phyloP scores from a whole-genome alignment of 1,140 invertebrate genomes.

The Drosophila rufa region DNA sequence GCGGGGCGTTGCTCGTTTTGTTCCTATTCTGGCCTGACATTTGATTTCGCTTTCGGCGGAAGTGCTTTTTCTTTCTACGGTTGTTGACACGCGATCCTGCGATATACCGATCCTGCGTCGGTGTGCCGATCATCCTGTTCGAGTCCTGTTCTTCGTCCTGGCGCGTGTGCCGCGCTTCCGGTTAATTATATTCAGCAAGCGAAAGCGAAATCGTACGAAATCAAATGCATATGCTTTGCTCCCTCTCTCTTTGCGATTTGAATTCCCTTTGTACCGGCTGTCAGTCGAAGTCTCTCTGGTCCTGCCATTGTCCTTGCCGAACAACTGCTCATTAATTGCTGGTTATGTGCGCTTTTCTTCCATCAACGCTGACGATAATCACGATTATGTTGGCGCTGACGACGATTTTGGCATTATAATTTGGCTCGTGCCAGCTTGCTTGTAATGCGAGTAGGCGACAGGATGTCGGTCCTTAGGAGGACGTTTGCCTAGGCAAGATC shows the following conservation, averaged over 20 bases:
- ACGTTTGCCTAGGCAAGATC: conserved; percentile 4
- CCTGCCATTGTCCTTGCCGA: conserved; percentile 59
- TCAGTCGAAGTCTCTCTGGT: conserved; percentile 39
- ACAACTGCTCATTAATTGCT: conserved; percentile 81
- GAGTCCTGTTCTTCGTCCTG: conserved; percentile 56
- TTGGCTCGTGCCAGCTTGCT: conserved; percentile 72
- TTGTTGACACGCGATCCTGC: conserved; percentile 81
- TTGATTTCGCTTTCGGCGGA: conserved; percentile 83
- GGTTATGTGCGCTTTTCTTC: conserved; percentile 66
- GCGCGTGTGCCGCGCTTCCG: conserved; percentile 75
- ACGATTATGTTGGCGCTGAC: conserved; percentile 11
- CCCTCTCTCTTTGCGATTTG: conserved; percentile 17
- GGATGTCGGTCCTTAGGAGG: conserved; percentile 22
- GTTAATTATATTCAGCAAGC: conserved; percentile 77
- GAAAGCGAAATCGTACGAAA: conserved; percentile 75
- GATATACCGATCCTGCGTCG: conserved; percentile 41
- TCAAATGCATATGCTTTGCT: conserved; percentile 71
- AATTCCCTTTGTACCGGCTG: conserved; percentile 33
- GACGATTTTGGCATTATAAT: conserved; percentile 50
- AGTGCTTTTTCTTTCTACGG: conserved; percentile 80
- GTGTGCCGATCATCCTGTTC: conserved; percentile 55
- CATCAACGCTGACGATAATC: conserved; percentile 31
- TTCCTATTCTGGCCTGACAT: conserved; percentile 58
- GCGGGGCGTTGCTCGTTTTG: conserved; percentile 41
- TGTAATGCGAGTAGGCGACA: conserved; percentile 52